Evolutionary conservation across 2,888 invertebrate species (phyloP).

Genomic region (Sussaba pulchella): DNA sequence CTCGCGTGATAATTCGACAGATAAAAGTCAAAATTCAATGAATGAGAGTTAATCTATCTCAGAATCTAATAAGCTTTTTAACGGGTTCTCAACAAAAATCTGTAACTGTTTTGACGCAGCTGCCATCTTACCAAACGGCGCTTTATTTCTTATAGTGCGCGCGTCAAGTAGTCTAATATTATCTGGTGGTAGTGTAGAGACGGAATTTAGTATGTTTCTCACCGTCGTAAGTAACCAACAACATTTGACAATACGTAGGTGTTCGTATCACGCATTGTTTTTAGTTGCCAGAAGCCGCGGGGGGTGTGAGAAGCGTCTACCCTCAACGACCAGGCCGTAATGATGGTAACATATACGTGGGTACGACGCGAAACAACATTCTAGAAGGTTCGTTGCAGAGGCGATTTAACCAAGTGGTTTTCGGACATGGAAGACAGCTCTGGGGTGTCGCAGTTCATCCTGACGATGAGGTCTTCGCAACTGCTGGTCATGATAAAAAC

Average conservation of each 20-base stretch:
- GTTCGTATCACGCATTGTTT: constrained; percentile 57
- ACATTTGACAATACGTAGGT: neutral
- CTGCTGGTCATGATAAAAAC: constrained; percentile 96
- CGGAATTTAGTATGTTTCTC: too few species aligned
- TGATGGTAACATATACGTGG: constrained; percentile 96
- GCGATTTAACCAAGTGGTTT: constrained; percentile 93
- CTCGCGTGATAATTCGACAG: too few species aligned
- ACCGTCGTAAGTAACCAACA: too few species aligned
- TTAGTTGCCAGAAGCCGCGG: constrained; percentile 93
- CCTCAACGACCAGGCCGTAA: constrained; percentile 94
- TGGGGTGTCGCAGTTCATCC: constrained; percentile 96
- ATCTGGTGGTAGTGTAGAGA: too few species aligned
- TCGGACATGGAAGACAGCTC: constrained; percentile 95
- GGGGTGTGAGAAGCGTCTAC: constrained; percentile 95
- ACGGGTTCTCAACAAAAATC: too few species aligned
- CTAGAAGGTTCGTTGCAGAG: constrained; percentile 96
- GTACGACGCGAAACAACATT: constrained; percentile 95
- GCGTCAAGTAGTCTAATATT: too few species aligned
- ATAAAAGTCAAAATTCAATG: too few species aligned
- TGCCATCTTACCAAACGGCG: too few species aligned
- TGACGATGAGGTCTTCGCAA: constrained; percentile 95
- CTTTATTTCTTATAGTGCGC: too few species aligned
- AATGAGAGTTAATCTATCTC: too few species aligned
- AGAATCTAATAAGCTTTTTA: too few species aligned
- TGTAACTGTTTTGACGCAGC: too few species aligned